Base-by-base conservation (phyloP, 2,113 vertebrate species). In the Pelvicachromis taeniatus region DNA sequence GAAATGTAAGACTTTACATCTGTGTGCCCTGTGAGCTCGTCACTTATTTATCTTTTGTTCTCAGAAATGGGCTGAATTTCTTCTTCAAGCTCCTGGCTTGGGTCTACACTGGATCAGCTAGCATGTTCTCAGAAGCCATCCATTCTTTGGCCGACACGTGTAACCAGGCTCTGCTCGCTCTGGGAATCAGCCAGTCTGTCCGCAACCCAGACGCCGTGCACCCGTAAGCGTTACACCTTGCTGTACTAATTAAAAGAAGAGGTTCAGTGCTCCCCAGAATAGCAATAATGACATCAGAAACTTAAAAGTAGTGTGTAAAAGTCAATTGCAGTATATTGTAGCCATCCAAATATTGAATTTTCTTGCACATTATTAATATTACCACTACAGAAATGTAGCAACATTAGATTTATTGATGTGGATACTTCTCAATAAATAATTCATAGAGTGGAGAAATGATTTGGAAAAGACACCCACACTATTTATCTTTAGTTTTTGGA, bases 81-180 rank as follows among this genome's bases (percentile, higher is more conserved):
- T 94, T 99, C 95, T 99, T 99, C 92, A 99, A 99, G 91, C 97
- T 99, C 19, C 96, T 99, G 93, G 99, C 99, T 11, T 99, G 99
- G 99, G 96, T 99, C 95, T 99, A 99, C 95, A 99, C 99, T 1
- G 99, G 98, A 90, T 99, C 99, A 83, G 97, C 98, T 45, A 99
- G 98, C 92, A 99, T 99, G 99, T 99, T 99, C 92, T 99, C 99
- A 9, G 99, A 99, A 96, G 98, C 98, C 87, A 97, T 99, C 93
- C 99, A 99, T 93, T 99, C 98, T 82, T 94, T 99, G 95, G 98
- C 98, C 52, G 98, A 99, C 94, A 99, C 99, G 75, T 99, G 98
- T 92, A 99, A 99, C 92, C 99, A 99, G 97, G 98, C 95, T 6
- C 95, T 99, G 77, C 96, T 99, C 65, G 99, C 98, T 63, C 79